Conservation (phyloP, 2,797 vertebrate genomes). For the Oreochromis grahami region DNA sequence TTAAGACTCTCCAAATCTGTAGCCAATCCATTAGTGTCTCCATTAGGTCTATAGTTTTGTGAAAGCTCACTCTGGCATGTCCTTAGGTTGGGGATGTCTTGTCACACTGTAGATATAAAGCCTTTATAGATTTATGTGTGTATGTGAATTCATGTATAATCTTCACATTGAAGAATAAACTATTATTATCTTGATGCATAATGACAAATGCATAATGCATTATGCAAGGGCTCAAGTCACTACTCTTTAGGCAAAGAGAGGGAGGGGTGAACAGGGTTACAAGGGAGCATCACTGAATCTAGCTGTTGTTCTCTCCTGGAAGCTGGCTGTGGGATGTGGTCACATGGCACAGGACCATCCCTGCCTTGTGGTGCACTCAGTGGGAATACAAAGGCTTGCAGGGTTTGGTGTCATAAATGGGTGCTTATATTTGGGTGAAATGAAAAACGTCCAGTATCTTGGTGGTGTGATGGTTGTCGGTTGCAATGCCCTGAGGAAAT, state of each 20-base stretch:
- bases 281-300: conserved; percentile 58
- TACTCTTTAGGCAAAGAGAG: conserved; percentile 8
- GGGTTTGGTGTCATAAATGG: conserved; percentile 41
- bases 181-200: neutral
- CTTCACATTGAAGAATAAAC: neutral
- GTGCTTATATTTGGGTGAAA: conserved; percentile 22
- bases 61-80: neutral
- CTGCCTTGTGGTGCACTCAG: conserved; percentile 58
- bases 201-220: neutral
- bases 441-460: conserved; percentile 9
- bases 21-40: neutral
- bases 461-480: neutral
- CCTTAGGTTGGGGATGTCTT: conserved; percentile 17
- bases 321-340: conserved; percentile 57
- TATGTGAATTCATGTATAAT: neutral
- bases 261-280: conserved; percentile 4
- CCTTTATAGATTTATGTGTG: neutral
- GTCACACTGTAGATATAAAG: conserved; percentile 28
- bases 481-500: neutral
- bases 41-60: neutral
- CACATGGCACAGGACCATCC: conserved; percentile 51
- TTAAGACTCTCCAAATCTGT: neutral
- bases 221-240: conserved; percentile 20
- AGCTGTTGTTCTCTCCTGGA: conserved; percentile 59
- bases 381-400: conserved; percentile 53